phyloP scores from a whole-genome alignment of 1,140 invertebrate genomes.

The Platyura marginata region DNA sequence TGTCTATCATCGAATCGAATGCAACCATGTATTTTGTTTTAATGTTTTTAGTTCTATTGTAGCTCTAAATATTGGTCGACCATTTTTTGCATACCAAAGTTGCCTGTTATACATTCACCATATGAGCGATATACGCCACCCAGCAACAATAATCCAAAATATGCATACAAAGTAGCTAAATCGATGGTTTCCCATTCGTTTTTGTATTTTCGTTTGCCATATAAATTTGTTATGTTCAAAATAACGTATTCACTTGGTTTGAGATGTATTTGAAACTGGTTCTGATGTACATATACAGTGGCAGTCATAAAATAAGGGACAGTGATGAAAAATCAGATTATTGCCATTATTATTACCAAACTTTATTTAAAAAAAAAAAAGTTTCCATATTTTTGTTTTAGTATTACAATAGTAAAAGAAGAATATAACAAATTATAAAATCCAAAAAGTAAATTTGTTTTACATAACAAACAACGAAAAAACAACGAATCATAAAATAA shows the following conservation, averaged over 20 bases:
- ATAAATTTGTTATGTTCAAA: neutral
- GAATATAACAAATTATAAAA: too few relatives aligned
- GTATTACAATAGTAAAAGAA: too few relatives aligned
- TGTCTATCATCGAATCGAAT: neutral
- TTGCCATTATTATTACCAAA: too few relatives aligned
- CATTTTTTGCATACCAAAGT: neutral
- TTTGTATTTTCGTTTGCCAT: neutral
- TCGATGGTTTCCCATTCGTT: neutral
- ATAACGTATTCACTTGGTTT: neutral
- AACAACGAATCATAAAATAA: too few relatives aligned
- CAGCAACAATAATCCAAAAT: neutral
- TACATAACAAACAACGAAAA: too few relatives aligned
- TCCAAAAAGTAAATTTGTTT: too few relatives aligned
- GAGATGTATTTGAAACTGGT: neutral
- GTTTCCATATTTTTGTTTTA: too few relatives aligned
- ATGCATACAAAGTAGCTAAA: neutral
- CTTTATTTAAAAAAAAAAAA: too few relatives aligned
- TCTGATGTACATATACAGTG: too few relatives aligned
- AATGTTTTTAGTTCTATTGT: neutral
- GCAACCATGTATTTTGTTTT: neutral
- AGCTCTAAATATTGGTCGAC: neutral
- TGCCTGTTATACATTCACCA: neutral
- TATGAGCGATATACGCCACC: neutral
- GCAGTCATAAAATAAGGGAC: too few relatives aligned
- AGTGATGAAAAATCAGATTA: too few relatives aligned